Percentiles rank a stretch among this genome's conserved stretches.
Evolutionary conservation across 2,888 invertebrate genomes (phyloP).

Genomic region (Zootermopsis nevadensis): DNA sequence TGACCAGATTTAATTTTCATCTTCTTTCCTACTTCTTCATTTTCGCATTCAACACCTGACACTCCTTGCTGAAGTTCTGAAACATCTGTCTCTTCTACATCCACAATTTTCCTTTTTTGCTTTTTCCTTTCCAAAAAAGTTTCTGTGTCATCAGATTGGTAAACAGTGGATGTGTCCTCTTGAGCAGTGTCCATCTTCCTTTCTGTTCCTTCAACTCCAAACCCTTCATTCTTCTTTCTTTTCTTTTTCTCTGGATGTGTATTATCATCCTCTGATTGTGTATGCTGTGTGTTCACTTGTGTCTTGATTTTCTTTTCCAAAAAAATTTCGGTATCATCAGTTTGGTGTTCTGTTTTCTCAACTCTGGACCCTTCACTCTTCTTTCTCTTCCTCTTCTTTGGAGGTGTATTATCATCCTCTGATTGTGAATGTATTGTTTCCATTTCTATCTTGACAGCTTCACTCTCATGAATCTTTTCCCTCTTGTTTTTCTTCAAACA

Average conservation of each 20-base stretch:
- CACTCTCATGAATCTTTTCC: slow-evolving; percentile 38
- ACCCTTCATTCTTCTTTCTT: background rate
- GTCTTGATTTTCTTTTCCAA: too few species aligned
- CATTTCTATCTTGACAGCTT: background rate
- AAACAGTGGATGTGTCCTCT: background rate
- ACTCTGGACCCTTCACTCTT: background rate
- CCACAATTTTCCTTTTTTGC: slow-evolving; percentile 53
- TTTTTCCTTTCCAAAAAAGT: slow-evolving; percentile 56
- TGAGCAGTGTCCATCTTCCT: slow-evolving; percentile 10
- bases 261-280: background rate
- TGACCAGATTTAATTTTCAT: slow-evolving; percentile 50
- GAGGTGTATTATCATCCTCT: background rate
- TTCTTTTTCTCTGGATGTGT: background rate
- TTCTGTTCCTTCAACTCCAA: background rate
- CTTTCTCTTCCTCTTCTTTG: slow-evolving; percentile 2
- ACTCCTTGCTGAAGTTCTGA: slow-evolving; percentile 41
- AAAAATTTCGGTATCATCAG: background rate
- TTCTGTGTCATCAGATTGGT: background rate
- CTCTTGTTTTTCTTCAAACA: slow-evolving; percentile 41
- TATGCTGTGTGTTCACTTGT: too few species aligned
- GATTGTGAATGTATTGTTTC: background rate
- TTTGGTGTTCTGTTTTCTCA: too few species aligned
- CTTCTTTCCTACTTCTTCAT: slow-evolving; percentile 50
- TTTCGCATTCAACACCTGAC: slow-evolving; percentile 43
- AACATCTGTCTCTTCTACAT: slow-evolving; percentile 53